phyloP scores from a whole-genome alignment of 2,113 vertebrate genomes.

The Notothenia rossii region DNA sequence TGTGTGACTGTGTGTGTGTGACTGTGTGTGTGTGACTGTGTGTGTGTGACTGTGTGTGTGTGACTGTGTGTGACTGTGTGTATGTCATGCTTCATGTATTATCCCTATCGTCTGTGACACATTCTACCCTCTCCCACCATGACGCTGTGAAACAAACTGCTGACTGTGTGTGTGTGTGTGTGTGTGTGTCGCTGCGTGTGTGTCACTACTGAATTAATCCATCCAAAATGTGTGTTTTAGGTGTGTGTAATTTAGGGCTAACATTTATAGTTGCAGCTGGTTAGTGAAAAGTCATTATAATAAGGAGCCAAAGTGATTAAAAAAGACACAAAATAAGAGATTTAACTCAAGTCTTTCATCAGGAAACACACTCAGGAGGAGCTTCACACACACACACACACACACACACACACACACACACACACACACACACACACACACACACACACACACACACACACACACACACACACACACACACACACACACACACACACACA shows the following conservation, averaged over 20 bases:
- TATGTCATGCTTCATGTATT: constrained; percentile 63
- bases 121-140: constrained; percentile 46
- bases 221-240: constrained; percentile 13
- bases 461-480: constrained; percentile 12
- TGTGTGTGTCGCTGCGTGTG: too few relatives aligned
- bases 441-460: constrained; percentile 26
- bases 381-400: too few relatives aligned
- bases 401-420: constrained; percentile 21
- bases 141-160: constrained; percentile 60
- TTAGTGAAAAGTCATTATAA: neutral
- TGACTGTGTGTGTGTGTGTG: constrained; percentile 48
- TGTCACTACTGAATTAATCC: constrained; percentile 18
- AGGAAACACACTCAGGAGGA: too few relatives aligned
- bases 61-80: constrained; percentile 13
- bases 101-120: constrained; percentile 60
- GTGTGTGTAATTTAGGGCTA: neutral
- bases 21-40: constrained; percentile 25
- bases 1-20: constrained; percentile 34
- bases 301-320: neutral
- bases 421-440: constrained; percentile 18
- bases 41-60: constrained; percentile 21
- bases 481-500: constrained; percentile 16
- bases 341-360: neutral
- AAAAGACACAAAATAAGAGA: neutral
- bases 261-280: neutral